Conservation (phyloP, 2,888 invertebrate genomes). For the Stenchaetothrips biformis region DNA sequence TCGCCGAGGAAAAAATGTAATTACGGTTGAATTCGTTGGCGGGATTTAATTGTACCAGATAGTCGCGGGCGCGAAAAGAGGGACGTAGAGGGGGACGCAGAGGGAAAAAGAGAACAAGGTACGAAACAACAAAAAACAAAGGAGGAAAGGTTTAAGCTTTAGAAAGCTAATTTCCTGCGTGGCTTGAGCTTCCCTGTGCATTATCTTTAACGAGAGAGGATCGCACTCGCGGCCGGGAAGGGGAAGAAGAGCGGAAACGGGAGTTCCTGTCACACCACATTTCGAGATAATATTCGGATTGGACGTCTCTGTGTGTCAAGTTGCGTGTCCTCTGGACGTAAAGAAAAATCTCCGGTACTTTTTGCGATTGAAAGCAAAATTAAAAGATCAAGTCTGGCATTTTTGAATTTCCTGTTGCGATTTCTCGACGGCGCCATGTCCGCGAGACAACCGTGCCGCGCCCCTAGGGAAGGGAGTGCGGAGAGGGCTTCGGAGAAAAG, state of each 20-base stretch:
- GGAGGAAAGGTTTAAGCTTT: slow-evolving; percentile 15
- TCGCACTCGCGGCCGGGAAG: not conserved
- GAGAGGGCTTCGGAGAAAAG: not conserved
- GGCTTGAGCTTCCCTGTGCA: slow-evolving; percentile 16
- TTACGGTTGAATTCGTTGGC: slow-evolving; percentile 1
- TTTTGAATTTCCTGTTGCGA: not conserved
- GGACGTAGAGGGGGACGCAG: not conserved
- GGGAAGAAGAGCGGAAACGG: not conserved
- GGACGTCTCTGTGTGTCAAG: too few relatives aligned
- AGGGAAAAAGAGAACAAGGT: not conserved
- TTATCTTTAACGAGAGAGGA: slow-evolving; percentile 8
- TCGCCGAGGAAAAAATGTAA: not conserved
- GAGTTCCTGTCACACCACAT: too few relatives aligned
- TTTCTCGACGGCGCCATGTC: not conserved
- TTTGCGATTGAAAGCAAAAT: not conserved
- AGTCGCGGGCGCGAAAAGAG: not conserved
- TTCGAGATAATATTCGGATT: too few relatives aligned
- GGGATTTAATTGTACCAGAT: slow-evolving; percentile 21
- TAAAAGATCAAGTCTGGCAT: not conserved
- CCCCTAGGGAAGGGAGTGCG: not conserved
- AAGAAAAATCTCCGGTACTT: not conserved
- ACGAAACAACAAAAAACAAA: not conserved
- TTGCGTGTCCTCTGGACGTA: too few relatives aligned
- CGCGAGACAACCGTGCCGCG: not conserved
- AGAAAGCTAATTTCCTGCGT: slow-evolving; percentile 21